A percentile compares a stretch with the other conserved stretches of the same genome.
phyloP scores from a whole-genome alignment of 2,888 invertebrate genomes.

The Mythimna ferrago region DNA sequence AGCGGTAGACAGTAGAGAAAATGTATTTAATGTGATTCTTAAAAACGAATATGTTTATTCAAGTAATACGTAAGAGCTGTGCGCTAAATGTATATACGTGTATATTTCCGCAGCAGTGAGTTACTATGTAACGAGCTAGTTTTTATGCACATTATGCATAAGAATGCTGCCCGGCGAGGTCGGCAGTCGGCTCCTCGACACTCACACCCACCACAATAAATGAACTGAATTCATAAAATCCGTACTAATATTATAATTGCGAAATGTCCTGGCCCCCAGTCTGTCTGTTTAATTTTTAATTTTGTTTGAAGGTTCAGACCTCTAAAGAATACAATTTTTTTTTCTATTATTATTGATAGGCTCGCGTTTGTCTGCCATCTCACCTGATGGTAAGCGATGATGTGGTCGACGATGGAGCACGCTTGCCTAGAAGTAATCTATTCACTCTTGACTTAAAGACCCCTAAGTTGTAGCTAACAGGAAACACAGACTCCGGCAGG shows the following conservation, averaged over 20 bases:
- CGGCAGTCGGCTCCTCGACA: neutral
- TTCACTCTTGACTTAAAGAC: too few species aligned
- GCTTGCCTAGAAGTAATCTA: too few species aligned
- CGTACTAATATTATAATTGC: constrained; percentile 2
- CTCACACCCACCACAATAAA: constrained; percentile 8
- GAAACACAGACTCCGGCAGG: too few species aligned
- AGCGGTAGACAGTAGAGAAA: neutral
- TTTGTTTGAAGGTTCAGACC: too few species aligned
- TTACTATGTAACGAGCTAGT: constrained; percentile 8
- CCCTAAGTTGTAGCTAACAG: too few species aligned
- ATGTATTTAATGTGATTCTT: constrained; percentile 6
- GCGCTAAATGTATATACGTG: constrained; percentile 14
- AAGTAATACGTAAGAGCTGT: constrained; percentile 26
- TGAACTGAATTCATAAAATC: constrained; percentile 30
- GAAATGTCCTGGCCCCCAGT: neutral
- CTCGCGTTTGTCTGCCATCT: too few species aligned
- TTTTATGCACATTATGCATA: constrained; percentile 41
- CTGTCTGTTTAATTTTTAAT: neutral
- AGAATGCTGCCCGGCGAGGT: constrained; percentile 28
- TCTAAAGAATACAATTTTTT: too few species aligned
- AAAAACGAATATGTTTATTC: constrained; percentile 12
- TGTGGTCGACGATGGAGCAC: too few species aligned
- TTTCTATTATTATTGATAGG: too few species aligned
- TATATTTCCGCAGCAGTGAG: neutral
- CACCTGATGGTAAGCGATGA: too few species aligned